phyloP scores from a whole-genome alignment of 2,888 invertebrate species.

The Globia sparganii region DNA sequence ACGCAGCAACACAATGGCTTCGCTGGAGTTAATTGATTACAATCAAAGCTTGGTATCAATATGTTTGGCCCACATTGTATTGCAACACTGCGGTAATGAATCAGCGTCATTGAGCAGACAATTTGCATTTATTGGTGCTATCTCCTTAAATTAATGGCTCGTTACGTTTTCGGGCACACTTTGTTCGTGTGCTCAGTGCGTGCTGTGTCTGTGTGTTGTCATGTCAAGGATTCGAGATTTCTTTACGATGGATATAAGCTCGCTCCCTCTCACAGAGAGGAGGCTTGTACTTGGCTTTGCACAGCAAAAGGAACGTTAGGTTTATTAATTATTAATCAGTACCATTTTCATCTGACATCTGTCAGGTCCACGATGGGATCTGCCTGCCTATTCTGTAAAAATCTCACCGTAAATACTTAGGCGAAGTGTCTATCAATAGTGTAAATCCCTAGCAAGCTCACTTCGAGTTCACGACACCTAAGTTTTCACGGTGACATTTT shows the following conservation, averaged over 20 bases:
- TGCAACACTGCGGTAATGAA: constrained; percentile 72
- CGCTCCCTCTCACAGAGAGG: background rate
- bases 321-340: background rate
- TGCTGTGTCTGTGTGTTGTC: no score
- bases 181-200: constrained; percentile 54
- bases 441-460: background rate
- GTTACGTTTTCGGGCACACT: constrained; percentile 49
- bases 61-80: constrained; percentile 78
- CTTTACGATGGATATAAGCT: no score
- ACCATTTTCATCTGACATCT: background rate
- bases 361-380: background rate
- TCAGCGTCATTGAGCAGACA: constrained; percentile 75
- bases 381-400: background rate
- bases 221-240: constrained; percentile 33
- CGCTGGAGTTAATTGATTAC: constrained; percentile 62
- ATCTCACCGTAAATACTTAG: background rate
- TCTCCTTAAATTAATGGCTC: constrained; percentile 63
- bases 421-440: background rate
- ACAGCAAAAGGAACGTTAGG: background rate
- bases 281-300: background rate
- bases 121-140: constrained; percentile 80
- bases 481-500: no score
- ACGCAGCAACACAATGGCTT: constrained; percentile 56
- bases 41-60: constrained; percentile 65
- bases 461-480: background rate